Evolutionary conservation across 2,888 invertebrate species (phyloP), one percentile per base, ranked within the genome.

Genomic region (Brachypalpus laphriformis): DNA sequence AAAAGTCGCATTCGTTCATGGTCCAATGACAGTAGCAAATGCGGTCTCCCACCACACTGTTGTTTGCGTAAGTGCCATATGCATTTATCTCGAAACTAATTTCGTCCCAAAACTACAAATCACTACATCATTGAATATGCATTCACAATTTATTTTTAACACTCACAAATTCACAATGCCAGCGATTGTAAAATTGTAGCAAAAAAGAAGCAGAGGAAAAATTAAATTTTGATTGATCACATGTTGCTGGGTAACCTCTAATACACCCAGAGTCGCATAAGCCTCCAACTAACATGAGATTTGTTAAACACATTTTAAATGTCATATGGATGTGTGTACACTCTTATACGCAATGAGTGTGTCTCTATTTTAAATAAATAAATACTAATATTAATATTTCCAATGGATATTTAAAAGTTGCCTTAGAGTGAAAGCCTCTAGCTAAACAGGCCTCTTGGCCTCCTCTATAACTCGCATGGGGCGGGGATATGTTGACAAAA

Each of bases 251-350:
- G 61, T 80, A 74, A 70, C 75, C 80, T 85, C 83, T 74, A 77
- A 80, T 65, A 75, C 80, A 65, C 57, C 59, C 42, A 61, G 75
- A 78, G 83, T 68, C 74, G 65, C 65, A 75, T 85, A 85, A 85
- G 83, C 80, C 78, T 42, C 70, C 70, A 75, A 78, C 74, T 75
- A 75, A 85, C 83, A 80, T 85, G 68, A 66, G 74, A 85, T 80
- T 80, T 80, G 80, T 49, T 80, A 74, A 83, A 83, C 63, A 83
- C 63, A 83, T 83, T 83, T 74, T 31, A 80, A 80, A 78, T 85
- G 83, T 47, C 56, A 45, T 31, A 83, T 34, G n/a, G 28, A 14
- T n/a, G 7, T 11, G n/a, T n/a, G n/a, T n/a, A n/a, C n/a, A n/a
- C n/a, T n/a, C n/a, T n/a, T n/a, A n/a, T n/a, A 20, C 8, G 65